These are phyloP conservation scores for Tyto alba DNA, from an alignment of 2,113 vertebrate species.

Conservation along the genomic window DNA sequence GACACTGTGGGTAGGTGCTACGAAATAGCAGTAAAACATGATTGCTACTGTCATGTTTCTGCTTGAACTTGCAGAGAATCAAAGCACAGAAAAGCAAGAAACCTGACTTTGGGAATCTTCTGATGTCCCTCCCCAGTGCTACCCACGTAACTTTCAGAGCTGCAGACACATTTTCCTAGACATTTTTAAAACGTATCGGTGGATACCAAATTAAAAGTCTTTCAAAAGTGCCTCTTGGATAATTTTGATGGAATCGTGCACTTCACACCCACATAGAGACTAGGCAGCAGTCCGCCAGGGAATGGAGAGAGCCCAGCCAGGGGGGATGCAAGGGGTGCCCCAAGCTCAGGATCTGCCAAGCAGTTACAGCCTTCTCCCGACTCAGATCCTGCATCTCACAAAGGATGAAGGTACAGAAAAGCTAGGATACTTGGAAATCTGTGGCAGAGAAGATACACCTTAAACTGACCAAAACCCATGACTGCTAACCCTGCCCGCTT, in stretches of 20 bases:
- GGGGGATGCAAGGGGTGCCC: not conserved
- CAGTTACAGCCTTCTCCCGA: not conserved
- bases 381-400: not conserved
- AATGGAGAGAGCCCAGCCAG: not conserved
- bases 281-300: not conserved
- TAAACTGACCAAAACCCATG: accelerated
- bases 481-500: not conserved
- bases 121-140: not conserved
- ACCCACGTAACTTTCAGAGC: not conserved
- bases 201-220: not conserved
- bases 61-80: not conserved
- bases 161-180: not conserved
- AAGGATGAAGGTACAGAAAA: not conserved
- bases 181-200: not conserved
- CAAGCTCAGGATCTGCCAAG: not conserved
- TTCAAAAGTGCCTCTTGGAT: not conserved
- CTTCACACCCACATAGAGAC: not conserved
- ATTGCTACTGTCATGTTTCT: not conserved
- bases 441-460: not conserved
- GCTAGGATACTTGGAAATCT: not conserved
- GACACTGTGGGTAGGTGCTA: not conserved
- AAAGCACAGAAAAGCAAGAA: not conserved
- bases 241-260: not conserved
- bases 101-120: not conserved
- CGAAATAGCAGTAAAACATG: not conserved